Evolutionary conservation across 2,888 invertebrate species (phyloP).

Genomic region (Cyclophora albipunctata): DNA sequence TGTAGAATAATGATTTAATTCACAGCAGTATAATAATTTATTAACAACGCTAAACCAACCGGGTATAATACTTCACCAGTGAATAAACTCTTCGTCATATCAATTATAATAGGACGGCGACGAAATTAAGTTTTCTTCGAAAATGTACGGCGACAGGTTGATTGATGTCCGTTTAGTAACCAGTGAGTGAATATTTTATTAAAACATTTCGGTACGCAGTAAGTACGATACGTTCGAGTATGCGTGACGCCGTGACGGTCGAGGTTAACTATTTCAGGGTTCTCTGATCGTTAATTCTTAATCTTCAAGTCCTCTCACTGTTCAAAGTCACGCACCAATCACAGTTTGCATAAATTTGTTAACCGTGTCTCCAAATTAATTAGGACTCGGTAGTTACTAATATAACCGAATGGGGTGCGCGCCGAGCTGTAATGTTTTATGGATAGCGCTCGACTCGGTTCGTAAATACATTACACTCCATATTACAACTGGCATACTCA

Average conservation of each 20-base stretch:
- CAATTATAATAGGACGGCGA: constrained; percentile 36
- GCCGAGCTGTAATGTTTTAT: neutral
- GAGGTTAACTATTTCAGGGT: constrained; percentile 59
- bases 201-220: constrained; percentile 34
- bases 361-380: constrained; percentile 8
- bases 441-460: neutral
- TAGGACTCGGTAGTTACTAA: constrained; percentile 1
- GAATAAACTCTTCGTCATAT: constrained; percentile 29
- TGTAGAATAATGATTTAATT: too few relatives aligned
- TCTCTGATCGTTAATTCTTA: constrained; percentile 53
- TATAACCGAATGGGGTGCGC: neutral
- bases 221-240: constrained; percentile 24
- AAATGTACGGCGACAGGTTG: constrained; percentile 60
- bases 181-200: constrained; percentile 63
- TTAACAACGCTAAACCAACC: too few relatives aligned
- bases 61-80: constrained; percentile 10
- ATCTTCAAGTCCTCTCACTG: constrained; percentile 46
- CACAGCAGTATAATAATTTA: too few relatives aligned
- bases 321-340: constrained; percentile 47
- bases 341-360: constrained; percentile 33
- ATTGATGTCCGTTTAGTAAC: constrained; percentile 63
- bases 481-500: neutral
- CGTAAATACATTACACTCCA: too few relatives aligned
- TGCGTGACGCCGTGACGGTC: constrained; percentile 55
- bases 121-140: constrained; percentile 59